Evolutionary conservation across 2,113 vertebrate genomes (phyloP).

Genomic region (Phrynocephalus versicolor): DNA sequence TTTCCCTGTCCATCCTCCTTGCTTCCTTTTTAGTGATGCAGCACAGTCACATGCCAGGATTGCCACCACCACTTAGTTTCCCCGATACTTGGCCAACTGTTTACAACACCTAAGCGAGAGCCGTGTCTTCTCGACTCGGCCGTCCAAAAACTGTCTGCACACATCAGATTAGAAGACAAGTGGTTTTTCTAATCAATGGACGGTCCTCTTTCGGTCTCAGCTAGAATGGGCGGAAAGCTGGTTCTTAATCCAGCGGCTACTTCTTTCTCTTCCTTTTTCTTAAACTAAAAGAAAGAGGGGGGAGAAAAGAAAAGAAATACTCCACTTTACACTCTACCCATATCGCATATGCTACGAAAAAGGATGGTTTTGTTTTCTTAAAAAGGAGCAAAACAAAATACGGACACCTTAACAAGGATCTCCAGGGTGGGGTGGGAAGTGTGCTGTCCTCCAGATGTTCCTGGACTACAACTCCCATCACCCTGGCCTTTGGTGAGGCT

Average conservation of each 20-base stretch:
- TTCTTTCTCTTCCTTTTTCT: background rate
- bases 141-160: slow-evolving; percentile 25
- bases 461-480: background rate
- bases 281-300: background rate
- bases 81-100: background rate
- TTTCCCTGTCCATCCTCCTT: background rate
- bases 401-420: background rate
- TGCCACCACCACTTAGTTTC: background rate
- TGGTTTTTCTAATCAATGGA: background rate
- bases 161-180: background rate
- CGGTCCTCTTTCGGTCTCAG: background rate
- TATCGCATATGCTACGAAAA: slow-evolving; percentile 14
- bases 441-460: background rate
- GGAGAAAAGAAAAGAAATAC: too few species aligned
- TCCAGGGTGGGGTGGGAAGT: background rate
- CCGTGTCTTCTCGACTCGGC: background rate
- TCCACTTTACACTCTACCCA: background rate
- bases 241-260: slow-evolving; percentile 44
- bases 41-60: background rate
- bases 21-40: background rate
- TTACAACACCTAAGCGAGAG: slow-evolving; percentile 18
- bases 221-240: background rate
- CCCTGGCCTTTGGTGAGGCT: background rate
- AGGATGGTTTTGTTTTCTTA: background rate
- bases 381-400: background rate